A percentile compares a stretch with the other conserved stretches of the same genome.
These are phyloP conservation scores for Danio aesculapii DNA, from an alignment of 2,797 vertebrate species.

Conservation along the genomic window DNA sequence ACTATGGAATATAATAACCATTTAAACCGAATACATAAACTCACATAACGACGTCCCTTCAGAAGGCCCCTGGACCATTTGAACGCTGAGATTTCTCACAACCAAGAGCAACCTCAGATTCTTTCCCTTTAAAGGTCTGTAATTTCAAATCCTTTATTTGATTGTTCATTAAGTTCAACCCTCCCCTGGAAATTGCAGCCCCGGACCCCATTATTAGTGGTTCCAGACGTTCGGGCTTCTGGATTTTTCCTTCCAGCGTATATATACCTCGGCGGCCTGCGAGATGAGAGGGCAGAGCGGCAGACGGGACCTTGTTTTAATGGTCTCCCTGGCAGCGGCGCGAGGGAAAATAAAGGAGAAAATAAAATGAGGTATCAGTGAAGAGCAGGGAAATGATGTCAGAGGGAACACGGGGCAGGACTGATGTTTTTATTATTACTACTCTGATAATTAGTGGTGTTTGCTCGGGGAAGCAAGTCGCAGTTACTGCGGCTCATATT, in stretches of 20 bases:
- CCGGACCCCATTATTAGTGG: conserved; percentile 67
- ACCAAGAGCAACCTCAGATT: conserved; percentile 51
- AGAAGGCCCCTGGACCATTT: conserved; percentile 44
- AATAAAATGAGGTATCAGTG: conserved; percentile 30
- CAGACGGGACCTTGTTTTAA: conserved; percentile 56
- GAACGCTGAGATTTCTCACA: conserved; percentile 53
- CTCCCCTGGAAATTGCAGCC: conserved; percentile 67
- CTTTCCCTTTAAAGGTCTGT: conserved; percentile 59
- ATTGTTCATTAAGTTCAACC: conserved; percentile 77
- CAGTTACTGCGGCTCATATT: neutral
- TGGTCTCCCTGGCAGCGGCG: conserved; percentile 50
- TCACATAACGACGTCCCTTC: conserved; percentile 22
- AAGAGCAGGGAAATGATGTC: conserved; percentile 57
- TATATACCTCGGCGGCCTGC: conserved; percentile 29
- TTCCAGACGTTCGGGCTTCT: conserved; percentile 59
- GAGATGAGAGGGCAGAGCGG: conserved; percentile 55
- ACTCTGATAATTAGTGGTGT: conserved; percentile 47
- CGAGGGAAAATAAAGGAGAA: conserved; percentile 28
- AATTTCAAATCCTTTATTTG: conserved; percentile 68
- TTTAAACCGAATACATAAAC: neutral
- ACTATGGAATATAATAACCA: conserved; percentile 25
- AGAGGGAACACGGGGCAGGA: conserved; percentile 34
- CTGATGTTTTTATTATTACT: conserved; percentile 60
- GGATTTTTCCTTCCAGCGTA: conserved; percentile 55
- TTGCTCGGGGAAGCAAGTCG: neutral